These are phyloP conservation scores for Chionis minor DNA, from an alignment of 2,113 vertebrate species.

Conservation along the genomic window DNA sequence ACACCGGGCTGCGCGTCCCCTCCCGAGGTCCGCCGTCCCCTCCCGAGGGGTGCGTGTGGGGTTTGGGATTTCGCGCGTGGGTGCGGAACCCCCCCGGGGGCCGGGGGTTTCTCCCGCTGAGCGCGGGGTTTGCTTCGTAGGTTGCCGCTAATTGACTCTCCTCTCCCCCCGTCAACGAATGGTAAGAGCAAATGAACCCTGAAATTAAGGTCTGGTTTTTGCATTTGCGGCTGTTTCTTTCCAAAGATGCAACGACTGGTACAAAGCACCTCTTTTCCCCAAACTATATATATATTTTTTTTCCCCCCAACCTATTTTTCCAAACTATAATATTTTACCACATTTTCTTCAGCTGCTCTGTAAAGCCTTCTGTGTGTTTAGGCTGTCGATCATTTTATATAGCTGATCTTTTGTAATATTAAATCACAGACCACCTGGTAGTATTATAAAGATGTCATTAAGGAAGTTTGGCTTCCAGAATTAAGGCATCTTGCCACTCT, in stretches of 20 bases:
- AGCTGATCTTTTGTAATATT: neutral
- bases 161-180: neutral
- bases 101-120: neutral
- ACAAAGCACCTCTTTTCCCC: neutral
- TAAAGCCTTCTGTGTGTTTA: neutral
- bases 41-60: no score
- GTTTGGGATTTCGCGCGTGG: neutral
- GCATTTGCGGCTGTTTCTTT: neutral
- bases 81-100: neutral
- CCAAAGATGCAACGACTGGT: rapidly evolving
- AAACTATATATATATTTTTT: neutral
- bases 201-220: neutral
- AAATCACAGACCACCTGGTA: slow-evolving; percentile 14
- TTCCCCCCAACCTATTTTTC: neutral
- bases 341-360: neutral
- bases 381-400: neutral
- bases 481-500: neutral
- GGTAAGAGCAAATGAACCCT: neutral
- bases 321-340: neutral
- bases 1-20: neutral
- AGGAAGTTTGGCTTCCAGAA: neutral
- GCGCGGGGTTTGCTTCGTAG: neutral
- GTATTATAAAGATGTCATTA: neutral
- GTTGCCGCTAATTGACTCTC: neutral
- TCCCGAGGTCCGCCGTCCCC: no score